phyloP scores from a whole-genome alignment of 2,113 vertebrate species.

The Cardinalis cardinalis region DNA sequence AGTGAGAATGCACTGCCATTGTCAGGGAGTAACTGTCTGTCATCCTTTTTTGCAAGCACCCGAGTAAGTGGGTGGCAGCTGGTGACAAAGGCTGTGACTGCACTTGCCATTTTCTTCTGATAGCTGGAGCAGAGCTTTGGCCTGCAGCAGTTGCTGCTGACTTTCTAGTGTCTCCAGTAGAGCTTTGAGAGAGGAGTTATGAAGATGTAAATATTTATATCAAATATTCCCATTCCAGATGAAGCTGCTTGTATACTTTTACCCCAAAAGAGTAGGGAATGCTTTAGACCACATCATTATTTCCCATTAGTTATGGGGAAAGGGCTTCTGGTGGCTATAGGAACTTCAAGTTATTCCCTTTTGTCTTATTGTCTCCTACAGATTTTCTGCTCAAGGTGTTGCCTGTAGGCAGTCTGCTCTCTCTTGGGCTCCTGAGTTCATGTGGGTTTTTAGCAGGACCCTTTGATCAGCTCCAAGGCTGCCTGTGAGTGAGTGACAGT shows the following conservation, averaged over 20 bases:
- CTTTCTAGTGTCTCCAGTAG: neutral
- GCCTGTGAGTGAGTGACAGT: neutral
- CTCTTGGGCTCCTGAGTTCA: neutral
- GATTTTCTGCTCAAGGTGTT: neutral
- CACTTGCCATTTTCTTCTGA: neutral
- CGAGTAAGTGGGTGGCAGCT: neutral
- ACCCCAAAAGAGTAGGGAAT: neutral
- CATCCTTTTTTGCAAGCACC: neutral
- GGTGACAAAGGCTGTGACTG: slow-evolving; percentile 1
- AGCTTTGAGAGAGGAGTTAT: neutral
- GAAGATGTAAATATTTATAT: neutral
- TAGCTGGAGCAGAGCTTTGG: neutral
- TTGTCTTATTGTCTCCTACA: neutral
- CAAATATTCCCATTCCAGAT: neutral
- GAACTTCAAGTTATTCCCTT: neutral
- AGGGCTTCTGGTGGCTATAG: neutral
- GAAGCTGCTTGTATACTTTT: neutral
- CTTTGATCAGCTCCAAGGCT: neutral
- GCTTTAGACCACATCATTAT: neutral
- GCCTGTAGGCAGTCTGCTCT: neutral
- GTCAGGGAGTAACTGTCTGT: neutral
- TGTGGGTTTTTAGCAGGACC: neutral
- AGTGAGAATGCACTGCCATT: neutral
- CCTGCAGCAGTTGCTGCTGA: neutral
- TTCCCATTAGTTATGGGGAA: neutral